Evolutionary conservation across 2,797 vertebrate genomes (phyloP).

Genomic region (Danio jaintianensis): DNA sequence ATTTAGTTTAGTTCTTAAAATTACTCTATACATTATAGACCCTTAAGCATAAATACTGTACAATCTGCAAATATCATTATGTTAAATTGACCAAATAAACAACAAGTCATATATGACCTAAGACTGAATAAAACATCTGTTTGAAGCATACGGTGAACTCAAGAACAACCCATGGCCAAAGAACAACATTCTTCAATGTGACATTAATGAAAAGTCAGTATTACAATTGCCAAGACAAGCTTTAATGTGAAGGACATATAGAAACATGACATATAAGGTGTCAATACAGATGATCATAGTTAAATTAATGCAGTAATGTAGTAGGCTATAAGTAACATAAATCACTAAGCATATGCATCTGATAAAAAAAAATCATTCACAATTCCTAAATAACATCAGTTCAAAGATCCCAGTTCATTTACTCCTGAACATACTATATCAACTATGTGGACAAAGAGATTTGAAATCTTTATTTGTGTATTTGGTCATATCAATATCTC

Average conservation of each 20-base stretch:
- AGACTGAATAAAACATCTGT: background rate
- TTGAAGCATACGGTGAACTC: slow-evolving; percentile 1
- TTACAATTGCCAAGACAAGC: slow-evolving; percentile 4
- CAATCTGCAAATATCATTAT: background rate
- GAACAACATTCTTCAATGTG: background rate
- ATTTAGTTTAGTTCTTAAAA: too few relatives aligned
- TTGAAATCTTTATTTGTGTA: too few relatives aligned
- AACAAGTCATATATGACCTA: background rate
- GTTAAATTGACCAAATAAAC: background rate
- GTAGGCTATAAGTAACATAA: slow-evolving; percentile 4
- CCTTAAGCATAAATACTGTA: slow-evolving; percentile 28
- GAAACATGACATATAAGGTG: background rate
- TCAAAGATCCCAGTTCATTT: too few relatives aligned
- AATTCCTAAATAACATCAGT: too few relatives aligned
- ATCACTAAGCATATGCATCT: slow-evolving; percentile 10
- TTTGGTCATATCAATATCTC: too few relatives aligned
- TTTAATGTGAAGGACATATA: background rate
- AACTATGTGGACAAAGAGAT: too few relatives aligned
- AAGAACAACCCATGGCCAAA: background rate
- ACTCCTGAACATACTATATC: too few relatives aligned
- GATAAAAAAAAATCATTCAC: too few relatives aligned
- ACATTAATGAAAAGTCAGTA: background rate
- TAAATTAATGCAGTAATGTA: slow-evolving; percentile 45
- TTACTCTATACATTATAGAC: too few relatives aligned
- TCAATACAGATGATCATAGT: slow-evolving; percentile 5